A percentile compares a stretch with the other conserved stretches of the same genome.
phyloP scores from a whole-genome alignment of 2,113 vertebrate species.

The Platichthys stellatus region DNA sequence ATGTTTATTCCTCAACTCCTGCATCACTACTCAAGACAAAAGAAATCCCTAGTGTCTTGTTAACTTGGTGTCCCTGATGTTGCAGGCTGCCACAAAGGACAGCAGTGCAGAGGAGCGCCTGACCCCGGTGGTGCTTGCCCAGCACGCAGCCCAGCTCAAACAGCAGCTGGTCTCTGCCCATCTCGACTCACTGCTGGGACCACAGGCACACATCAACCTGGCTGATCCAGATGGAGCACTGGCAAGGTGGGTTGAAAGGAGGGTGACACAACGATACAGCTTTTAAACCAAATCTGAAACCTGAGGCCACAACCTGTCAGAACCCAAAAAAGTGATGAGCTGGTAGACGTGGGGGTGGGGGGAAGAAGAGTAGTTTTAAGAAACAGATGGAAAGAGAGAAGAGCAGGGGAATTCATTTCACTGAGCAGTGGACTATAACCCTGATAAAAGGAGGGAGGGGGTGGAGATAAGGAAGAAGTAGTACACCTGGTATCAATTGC shows the following conservation, averaged over 20 bases:
- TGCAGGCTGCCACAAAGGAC: constrained; percentile 87
- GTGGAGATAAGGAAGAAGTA: neutral
- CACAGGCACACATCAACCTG: constrained; percentile 90
- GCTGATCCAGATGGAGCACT: constrained; percentile 93
- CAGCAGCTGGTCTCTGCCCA: constrained; percentile 93
- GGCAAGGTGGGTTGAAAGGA: constrained; percentile 85
- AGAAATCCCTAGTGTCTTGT: neutral
- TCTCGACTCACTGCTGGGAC: constrained; percentile 92
- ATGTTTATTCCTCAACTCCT: too few species aligned
- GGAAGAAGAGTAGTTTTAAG: neutral
- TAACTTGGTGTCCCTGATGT: neutral
- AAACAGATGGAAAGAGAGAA: neutral
- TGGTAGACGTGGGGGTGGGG: constrained; percentile 65
- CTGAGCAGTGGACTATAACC: constrained; percentile 7
- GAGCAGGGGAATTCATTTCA: constrained; percentile 7
- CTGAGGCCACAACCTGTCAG: constrained; percentile 66
- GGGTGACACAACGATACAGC: neutral
- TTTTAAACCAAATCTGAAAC: constrained; percentile 58
- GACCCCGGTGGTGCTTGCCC: constrained; percentile 89
- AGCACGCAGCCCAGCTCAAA: constrained; percentile 91
- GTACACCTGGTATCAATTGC: constrained; percentile 11
- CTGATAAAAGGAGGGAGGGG: constrained; percentile 3
- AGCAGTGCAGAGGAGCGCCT: constrained; percentile 89
- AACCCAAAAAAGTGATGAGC: constrained; percentile 83
- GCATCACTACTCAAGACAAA: neutral